Percentiles rank a stretch among this genome's conserved stretches.
These are phyloP conservation scores for Coptotermes formosanus DNA, from an alignment of 1,140 invertebrate species.

Conservation along the genomic window DNA sequence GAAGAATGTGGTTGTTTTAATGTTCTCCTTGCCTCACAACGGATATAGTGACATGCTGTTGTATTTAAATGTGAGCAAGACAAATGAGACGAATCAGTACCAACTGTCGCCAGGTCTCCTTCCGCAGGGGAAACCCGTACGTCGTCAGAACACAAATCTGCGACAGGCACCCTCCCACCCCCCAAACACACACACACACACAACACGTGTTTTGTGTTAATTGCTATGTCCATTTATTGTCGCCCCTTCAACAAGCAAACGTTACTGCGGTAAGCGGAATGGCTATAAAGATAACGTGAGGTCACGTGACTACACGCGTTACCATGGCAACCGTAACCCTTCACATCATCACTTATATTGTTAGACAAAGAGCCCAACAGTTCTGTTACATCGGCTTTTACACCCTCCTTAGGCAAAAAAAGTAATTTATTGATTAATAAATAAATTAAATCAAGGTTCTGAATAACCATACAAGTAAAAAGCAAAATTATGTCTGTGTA, in stretches of 20 bases:
- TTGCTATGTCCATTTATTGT: not conserved
- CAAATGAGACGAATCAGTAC: not conserved
- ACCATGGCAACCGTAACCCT: not conserved
- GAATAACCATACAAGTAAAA: no score
- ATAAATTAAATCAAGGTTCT: no score
- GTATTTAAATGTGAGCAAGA: not conserved
- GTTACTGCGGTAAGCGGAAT: not conserved
- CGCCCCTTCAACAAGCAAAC: not conserved
- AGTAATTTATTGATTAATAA: no score
- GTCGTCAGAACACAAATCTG: not conserved
- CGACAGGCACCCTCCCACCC: no score
- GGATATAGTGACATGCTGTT: not conserved
- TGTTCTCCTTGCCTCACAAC: no score
- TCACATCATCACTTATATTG: not conserved
- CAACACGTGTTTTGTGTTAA: not conserved
- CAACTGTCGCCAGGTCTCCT: not conserved
- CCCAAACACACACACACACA: not conserved
- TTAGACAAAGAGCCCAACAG: not conserved
- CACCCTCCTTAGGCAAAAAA: no score
- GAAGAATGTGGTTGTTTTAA: no score
- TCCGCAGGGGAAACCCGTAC: not conserved
- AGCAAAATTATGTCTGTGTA: no score
- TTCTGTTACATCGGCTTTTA: not conserved
- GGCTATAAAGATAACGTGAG: not conserved
- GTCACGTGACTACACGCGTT: not conserved